Percentiles rank a stretch among this genome's conserved stretches.
Conservation (phyloP, 2,888 invertebrate species). For the Epistrophe eligans region DNA sequence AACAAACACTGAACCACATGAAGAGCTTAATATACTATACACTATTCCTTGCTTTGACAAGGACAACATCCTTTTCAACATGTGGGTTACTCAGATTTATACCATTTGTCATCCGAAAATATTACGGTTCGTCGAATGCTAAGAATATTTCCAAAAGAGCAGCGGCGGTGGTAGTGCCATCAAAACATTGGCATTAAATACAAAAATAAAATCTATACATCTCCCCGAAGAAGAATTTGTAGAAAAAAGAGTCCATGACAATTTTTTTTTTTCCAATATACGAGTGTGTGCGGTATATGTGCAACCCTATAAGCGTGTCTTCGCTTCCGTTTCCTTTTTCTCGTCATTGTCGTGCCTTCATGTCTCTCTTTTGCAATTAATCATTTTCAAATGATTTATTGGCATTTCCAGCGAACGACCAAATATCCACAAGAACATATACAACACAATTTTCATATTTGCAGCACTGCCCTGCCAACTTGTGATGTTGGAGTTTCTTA, state of each 20-base stretch:
- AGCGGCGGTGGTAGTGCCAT: conserved; percentile 5
- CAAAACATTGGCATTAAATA: conserved; percentile 50
- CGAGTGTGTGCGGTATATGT: neutral
- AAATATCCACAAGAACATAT: conserved; percentile 34
- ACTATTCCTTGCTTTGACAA: neutral
- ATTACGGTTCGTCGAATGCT: conserved; percentile 45
- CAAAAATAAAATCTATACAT: conserved; percentile 36
- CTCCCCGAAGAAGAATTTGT: neutral
- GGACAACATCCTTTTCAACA: neutral
- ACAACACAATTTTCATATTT: conserved; percentile 70
- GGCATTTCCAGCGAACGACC: conserved; percentile 62
- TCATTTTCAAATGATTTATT: conserved; percentile 73
- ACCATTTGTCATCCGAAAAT: conserved; percentile 51
- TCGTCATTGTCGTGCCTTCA: conserved; percentile 20
- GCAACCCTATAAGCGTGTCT: neutral
- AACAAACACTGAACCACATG: neutral
- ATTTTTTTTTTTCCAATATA: neutral
- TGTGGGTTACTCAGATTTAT: conserved; percentile 35
- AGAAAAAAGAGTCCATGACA: neutral
- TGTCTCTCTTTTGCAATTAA: conserved; percentile 57
- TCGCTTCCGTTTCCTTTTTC: neutral
- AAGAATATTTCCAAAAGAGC: conserved; percentile 42
- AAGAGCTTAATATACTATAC: neutral
- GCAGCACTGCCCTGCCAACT: too few species aligned
- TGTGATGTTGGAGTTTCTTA: neutral